Conservation (phyloP, 2,888 invertebrate species). For the Sinelater perroti region DNA sequence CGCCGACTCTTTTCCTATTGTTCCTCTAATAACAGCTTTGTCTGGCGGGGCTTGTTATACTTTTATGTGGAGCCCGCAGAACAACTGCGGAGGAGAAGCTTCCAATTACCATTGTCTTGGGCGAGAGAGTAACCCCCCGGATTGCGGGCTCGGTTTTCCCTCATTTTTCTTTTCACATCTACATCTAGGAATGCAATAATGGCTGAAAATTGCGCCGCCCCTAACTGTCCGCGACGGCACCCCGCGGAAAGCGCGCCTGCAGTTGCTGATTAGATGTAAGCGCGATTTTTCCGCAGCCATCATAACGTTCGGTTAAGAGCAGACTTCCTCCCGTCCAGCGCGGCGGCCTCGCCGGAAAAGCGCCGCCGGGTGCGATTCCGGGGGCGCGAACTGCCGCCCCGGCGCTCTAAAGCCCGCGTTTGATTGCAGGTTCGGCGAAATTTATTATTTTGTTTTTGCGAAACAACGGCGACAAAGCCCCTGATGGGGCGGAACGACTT, state of each 20-base stretch:
- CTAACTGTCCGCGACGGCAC: no score
- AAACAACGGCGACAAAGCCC: slow-evolving; percentile 11
- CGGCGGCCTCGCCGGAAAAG: no score
- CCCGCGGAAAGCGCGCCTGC: no score
- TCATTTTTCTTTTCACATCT: no score
- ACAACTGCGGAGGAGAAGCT: not conserved
- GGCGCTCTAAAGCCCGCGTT: slow-evolving; percentile 4
- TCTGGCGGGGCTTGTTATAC: slow-evolving; percentile 12
- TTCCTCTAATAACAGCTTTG: slow-evolving; percentile 14
- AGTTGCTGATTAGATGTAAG: not conserved
- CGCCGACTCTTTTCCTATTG: slow-evolving; percentile 8
- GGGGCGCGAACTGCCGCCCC: slow-evolving; percentile 11
- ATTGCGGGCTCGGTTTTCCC: no score
- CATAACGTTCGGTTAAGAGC: slow-evolving; percentile 2
- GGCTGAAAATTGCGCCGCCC: no score
- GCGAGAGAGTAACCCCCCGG: no score
- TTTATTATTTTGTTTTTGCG: slow-evolving; percentile 16
- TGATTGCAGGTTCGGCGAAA: slow-evolving; percentile 4
- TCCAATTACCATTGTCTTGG: not conserved
- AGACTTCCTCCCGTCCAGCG: slow-evolving; percentile 1
- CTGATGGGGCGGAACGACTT: slow-evolving; percentile 19
- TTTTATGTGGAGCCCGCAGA: slow-evolving; percentile 1
- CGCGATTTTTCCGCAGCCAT: no score
- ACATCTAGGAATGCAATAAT: no score
- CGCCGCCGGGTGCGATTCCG: slow-evolving; percentile 3